Conservation (phyloP, 1,140 invertebrate species). For the Hycleus phaleratus region DNA sequence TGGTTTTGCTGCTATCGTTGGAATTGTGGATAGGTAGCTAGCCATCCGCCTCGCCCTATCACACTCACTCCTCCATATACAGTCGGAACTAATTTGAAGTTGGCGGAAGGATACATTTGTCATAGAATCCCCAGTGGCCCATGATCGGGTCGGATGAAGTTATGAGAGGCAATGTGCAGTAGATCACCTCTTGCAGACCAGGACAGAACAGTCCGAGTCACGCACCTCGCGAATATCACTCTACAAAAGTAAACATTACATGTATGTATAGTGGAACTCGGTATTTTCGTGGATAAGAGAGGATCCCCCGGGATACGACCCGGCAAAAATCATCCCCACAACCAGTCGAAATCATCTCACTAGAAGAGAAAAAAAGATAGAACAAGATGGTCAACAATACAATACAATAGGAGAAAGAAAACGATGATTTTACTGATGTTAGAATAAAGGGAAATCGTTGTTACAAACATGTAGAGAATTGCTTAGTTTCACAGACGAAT, state of each 20-base stretch:
- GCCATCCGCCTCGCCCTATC: conserved; percentile 22
- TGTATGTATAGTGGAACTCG: neutral
- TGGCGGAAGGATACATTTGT: conserved; percentile 45
- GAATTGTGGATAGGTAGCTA: neutral
- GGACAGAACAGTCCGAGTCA: conserved; percentile 18
- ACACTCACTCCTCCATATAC: conserved; percentile 21
- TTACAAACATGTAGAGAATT: too few relatives aligned
- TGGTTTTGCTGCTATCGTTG: conserved; percentile 14
- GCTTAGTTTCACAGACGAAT: too few relatives aligned
- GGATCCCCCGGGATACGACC: conserved; percentile 31
- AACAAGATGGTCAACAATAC: neutral
- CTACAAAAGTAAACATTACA: conserved; percentile 1
- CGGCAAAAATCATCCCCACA: conserved; percentile 40
- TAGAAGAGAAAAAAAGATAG: neutral
- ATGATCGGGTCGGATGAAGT: conserved; percentile 45
- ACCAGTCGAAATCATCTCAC: conserved; percentile 33
- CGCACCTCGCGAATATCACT: conserved; percentile 15
- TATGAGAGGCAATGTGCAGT: conserved; percentile 40
- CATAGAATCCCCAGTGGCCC: conserved; percentile 42
- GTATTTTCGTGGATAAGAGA: neutral
- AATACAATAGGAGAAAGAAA: too few relatives aligned
- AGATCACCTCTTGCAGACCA: conserved; percentile 23
- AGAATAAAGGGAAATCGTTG: too few relatives aligned
- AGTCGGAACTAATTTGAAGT: conserved; percentile 36
- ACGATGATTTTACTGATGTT: too few relatives aligned